phyloP scores from a whole-genome alignment of 1,140 invertebrate species.

The Bombyx mandarina region DNA sequence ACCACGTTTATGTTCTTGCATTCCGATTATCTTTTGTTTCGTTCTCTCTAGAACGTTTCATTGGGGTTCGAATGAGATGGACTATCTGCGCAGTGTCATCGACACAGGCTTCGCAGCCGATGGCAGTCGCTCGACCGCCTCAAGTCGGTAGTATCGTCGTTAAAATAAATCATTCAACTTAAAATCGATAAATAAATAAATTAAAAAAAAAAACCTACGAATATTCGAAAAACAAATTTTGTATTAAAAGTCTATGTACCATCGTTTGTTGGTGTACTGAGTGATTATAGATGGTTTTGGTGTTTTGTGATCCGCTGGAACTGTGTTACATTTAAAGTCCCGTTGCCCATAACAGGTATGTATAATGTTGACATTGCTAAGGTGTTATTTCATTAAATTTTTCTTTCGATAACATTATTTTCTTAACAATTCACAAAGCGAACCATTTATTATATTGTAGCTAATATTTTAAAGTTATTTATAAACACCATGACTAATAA shows the following conservation, averaged over 20 bases:
- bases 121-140: slow-evolving; percentile 14
- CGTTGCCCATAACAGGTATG: slow-evolving; percentile 55
- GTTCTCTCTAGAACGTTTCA: slow-evolving; percentile 17
- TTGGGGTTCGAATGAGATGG: slow-evolving; percentile 28
- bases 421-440: too few relatives aligned
- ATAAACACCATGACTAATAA: too few relatives aligned
- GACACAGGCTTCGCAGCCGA: slow-evolving; percentile 37
- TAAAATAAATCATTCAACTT: slow-evolving; percentile 9
- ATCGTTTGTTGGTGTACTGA: too few relatives aligned
- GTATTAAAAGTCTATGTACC: background rate
- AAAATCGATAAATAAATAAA: slow-evolving; percentile 33
- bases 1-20: slow-evolving; percentile 40
- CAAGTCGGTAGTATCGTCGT: slow-evolving; percentile 6
- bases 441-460: too few relatives aligned
- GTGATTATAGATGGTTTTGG: slow-evolving; percentile 14
- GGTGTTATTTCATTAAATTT: background rate
- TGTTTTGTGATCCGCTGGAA: slow-evolving; percentile 23
- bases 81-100: slow-evolving; percentile 54
- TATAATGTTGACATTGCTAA: slow-evolving; percentile 28
- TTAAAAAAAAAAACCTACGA: slow-evolving; percentile 18
- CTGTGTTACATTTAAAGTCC: slow-evolving; percentile 28
- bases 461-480: too few relatives aligned
- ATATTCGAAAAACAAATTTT: slow-evolving; percentile 23
- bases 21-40: slow-evolving; percentile 44
- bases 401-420: too few relatives aligned